These are phyloP conservation scores for Todus mexicanus DNA, from an alignment of 2,797 vertebrate genomes.

Conservation along the genomic window DNA sequence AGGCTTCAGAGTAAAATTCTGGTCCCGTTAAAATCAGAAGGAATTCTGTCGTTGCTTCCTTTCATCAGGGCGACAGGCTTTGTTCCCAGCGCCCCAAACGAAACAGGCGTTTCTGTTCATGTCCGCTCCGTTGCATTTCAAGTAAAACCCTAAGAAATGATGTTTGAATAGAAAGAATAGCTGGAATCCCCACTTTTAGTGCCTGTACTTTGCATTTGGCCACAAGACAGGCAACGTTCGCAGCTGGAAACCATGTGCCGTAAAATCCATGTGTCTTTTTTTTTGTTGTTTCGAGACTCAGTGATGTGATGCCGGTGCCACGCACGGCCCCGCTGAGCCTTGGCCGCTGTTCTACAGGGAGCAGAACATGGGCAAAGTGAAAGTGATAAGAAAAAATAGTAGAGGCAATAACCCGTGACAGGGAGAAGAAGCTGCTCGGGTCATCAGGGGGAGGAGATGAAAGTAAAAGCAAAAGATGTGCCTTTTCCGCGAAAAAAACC, in stretches of 20 bases:
- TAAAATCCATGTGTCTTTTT: not conserved
- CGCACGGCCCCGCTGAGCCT: not conserved
- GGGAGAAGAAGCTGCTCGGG: not conserved
- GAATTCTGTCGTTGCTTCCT: not conserved
- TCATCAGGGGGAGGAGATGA: not conserved
- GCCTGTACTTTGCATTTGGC: not conserved
- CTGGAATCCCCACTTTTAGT: not conserved
- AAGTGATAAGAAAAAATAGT: not conserved
- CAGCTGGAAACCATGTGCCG: not conserved
- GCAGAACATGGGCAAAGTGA: not conserved
- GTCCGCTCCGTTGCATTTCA: not conserved
- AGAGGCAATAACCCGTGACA: not conserved
- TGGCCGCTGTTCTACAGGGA: not conserved
- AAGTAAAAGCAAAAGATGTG: slow-evolving; percentile 2
- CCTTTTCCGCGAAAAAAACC: not conserved
- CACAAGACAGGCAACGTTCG: not conserved
- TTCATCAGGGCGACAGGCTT: not conserved
- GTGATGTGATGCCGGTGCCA: not conserved
- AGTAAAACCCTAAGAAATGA: not conserved
- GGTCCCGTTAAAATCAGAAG: not conserved
- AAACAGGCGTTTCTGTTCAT: not conserved
- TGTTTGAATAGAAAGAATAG: not conserved
- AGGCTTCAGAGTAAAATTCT: not conserved
- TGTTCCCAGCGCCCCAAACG: not conserved
- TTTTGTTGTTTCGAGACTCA: not conserved